These are phyloP conservation scores for Xylocampa areola DNA, from an alignment of 2,888 invertebrate genomes.

Conservation along the genomic window DNA sequence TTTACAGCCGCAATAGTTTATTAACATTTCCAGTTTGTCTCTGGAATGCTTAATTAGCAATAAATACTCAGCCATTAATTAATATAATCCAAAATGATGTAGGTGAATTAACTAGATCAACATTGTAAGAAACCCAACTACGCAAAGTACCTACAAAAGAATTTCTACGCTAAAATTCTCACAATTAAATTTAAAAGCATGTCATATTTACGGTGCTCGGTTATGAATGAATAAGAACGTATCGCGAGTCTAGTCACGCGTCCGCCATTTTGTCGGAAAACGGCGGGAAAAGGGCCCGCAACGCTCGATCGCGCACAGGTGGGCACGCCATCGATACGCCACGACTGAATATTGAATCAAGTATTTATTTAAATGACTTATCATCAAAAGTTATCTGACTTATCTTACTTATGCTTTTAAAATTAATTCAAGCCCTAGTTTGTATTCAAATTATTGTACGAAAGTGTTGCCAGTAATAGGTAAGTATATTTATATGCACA, in stretches of 20 bases:
- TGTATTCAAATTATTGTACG: too few species aligned
- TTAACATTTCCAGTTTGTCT: too few species aligned
- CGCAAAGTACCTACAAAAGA: not conserved
- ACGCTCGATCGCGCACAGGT: constrained; percentile 77
- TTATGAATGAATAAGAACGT: constrained; percentile 69
- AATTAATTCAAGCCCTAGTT: too few species aligned
- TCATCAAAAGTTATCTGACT: constrained; percentile 4
- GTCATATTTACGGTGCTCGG: constrained; percentile 53
- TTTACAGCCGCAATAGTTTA: too few species aligned
- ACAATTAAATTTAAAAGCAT: constrained; percentile 60
- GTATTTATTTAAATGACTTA: constrained; percentile 57
- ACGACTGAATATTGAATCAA: constrained; percentile 51
- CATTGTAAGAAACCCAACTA: not conserved
- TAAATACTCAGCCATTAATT: too few species aligned
- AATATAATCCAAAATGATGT: too few species aligned
- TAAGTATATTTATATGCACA: too few species aligned
- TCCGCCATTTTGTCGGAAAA: constrained; percentile 85
- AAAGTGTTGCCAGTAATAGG: too few species aligned
- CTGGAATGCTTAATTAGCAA: too few species aligned
- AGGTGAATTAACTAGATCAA: too few species aligned
- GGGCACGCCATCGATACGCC: constrained; percentile 72
- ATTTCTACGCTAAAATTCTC: constrained; percentile 1
- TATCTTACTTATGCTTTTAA: not conserved
- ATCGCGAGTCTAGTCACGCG: constrained; percentile 77
- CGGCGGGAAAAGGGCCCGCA: constrained; percentile 76